phyloP scores from a whole-genome alignment of 2,888 invertebrate species.

The Gerris lacustris region DNA sequence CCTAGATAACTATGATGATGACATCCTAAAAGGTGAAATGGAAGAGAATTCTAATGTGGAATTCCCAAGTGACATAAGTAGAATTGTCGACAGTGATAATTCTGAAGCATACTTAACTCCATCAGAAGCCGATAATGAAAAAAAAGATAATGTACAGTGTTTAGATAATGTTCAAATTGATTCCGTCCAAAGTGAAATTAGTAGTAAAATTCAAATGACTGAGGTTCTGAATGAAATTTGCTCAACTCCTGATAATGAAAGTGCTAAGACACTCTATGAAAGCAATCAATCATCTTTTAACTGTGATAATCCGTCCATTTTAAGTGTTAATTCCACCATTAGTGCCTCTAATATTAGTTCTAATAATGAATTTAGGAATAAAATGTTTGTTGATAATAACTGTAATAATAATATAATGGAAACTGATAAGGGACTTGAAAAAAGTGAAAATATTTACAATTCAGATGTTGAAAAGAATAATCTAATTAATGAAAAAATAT shows the following conservation, averaged over 20 bases:
- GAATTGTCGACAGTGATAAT: conserved; percentile 52
- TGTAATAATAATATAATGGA: conserved; percentile 1
- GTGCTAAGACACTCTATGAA: neutral
- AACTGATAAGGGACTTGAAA: neutral
- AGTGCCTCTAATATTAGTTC: conserved; percentile 3
- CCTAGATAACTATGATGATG: conserved; percentile 32
- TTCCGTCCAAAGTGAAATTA: conserved; percentile 27
- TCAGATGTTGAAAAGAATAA: neutral
- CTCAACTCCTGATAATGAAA: conserved; percentile 2
- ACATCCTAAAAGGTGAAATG: conserved; percentile 23
- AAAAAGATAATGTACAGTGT: conserved; percentile 39
- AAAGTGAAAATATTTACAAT: neutral
- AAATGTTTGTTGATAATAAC: neutral
- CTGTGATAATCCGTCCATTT: conserved; percentile 7
- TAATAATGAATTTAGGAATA: neutral
- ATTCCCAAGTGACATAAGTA: conserved; percentile 34
- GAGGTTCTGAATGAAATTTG: conserved; percentile 2
- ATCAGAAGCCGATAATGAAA: conserved; percentile 43
- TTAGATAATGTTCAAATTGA: conserved; percentile 30
- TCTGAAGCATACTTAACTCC: conserved; percentile 58
- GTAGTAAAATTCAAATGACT: conserved; percentile 13
- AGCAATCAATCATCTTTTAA: conserved; percentile 3
- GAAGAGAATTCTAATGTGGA: conserved; percentile 22
- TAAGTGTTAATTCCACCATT: neutral
- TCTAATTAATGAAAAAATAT: neutral